Base-by-base conservation (phyloP, 2,797 vertebrate species). In the Dipus sagitta region DNA sequence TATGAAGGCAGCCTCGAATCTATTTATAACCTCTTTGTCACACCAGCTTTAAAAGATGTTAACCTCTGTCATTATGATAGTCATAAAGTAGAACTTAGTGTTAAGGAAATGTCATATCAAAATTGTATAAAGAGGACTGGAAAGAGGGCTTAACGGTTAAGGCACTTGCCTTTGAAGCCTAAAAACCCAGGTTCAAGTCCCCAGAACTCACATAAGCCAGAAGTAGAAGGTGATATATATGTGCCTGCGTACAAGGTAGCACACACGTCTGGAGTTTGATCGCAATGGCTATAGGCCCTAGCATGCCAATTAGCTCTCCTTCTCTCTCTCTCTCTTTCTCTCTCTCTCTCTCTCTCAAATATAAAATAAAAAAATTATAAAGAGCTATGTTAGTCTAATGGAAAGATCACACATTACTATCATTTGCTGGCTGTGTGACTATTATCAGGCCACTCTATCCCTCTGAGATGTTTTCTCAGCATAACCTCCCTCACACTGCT, bases 361-460 rank as follows among this genome's bases (percentile, higher is more conserved):
- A 47, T 47, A 47, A 47, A 47, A 47, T 9, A 6, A 47, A 47
- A 47, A 47, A 47, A 11, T 47, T 47, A 47, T 11, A 47, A 47
- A 92, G 65, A 62, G 74, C n/a, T 32, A 90, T 72, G 21, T 76
- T 83, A 68, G 21, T 78, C 23, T 75, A 87, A 70, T 82, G 62
- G 11, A 64, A 87, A 93, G 79, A 85, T 32, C 9, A 72, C 9
- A 72, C 30, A 52, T 68, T 28, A 72, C 2, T 11, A 64, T 90
- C 30, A 21, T 30, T 88, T 81, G 65, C n/a, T 84, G 52, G 30
- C 23, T 75, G 4, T 93, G 23, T 76, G 62, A 83, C 6, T 42
- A 30, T 81, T 38, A 67, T 70, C 76, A 90, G 15, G 32, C 64
- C n/a, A 83, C 15, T 28, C 75, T 34, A 86, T 3, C n/a, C 84